These are phyloP conservation scores for Lycodopsis pacificus DNA, from an alignment of 2,797 vertebrate genomes.

Conservation along the genomic window DNA sequence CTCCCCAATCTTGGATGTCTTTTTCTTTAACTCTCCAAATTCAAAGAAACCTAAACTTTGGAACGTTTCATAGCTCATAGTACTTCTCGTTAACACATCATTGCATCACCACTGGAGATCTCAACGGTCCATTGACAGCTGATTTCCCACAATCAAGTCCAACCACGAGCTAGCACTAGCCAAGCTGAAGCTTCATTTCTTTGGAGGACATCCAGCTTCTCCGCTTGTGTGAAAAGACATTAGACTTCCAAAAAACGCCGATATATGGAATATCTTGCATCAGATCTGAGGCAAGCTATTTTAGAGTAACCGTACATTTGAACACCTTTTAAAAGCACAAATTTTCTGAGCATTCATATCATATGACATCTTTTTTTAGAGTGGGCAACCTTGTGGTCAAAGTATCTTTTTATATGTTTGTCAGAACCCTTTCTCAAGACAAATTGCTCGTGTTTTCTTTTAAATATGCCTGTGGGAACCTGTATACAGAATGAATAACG, in stretches of 20 bases:
- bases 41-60: neutral
- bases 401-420: conserved; percentile 12
- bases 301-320: conserved; percentile 18
- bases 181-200: neutral
- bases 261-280: conserved; percentile 21
- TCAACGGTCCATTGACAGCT: neutral
- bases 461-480: neutral
- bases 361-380: neutral
- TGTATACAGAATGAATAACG: conserved; percentile 14
- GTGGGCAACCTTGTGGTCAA: neutral
- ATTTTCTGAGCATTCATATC: conserved; percentile 15
- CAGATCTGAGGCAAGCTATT: conserved; percentile 16
- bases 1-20: neutral
- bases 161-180: neutral
- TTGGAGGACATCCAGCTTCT: conserved; percentile 7
- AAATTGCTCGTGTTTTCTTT: neutral
- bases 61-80: neutral
- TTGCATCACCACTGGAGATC: neutral
- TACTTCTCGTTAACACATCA: conserved; percentile 1
- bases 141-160: neutral
- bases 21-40: neutral
- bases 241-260: conserved; percentile 10
- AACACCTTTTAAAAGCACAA: conserved; percentile 33
- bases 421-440: neutral
- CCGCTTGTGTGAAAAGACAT: neutral